Evolutionary conservation across 2,888 invertebrate species (phyloP), one percentile per base, ranked within the genome.

Genomic region (Eristalinus sepulchralis): DNA sequence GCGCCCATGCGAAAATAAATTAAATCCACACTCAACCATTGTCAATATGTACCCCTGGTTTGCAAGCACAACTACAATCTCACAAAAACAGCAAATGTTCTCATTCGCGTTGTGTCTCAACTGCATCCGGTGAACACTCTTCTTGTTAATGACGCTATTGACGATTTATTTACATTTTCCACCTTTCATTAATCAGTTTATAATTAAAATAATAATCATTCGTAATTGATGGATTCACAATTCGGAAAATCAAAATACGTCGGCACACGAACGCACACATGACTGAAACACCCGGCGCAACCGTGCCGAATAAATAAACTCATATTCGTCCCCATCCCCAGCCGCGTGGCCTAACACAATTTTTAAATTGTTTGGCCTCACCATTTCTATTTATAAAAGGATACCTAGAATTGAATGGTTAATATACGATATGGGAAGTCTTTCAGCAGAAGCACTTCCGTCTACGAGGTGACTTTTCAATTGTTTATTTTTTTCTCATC

Each of bases 341-440:
- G 47, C 70, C 80, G 60, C 67, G 8, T 67, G 67, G 60, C 80
- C 72, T 80, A 80, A 80, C 27, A 67, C 72, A 80, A 71, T 72
- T 66, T 24, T 31, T 24, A 34, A 79, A 66, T 24, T 53, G 72
- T 66, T 59, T 72, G 13, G 17, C 72, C 66, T 20, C 27, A 2
- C 24, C n/a, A 10, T 22, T 2, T 70, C 64, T 78, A 78, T 78
- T 78, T 64, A 39, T 59, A 71, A 62, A 47, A 62, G 63, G 55
- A 39, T 63, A 34, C 67, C 24, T 33, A 55, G 20, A 68, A 20
- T 13, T 8, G 47, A 47, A 53, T 34, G 36, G 62, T 8, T 62
- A n/a, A 70, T n/a, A 53, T n/a, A 13, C 39, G 27, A 10, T 34
- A 47, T 47, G 47, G 47, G 47, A 17, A 47, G 47, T 17, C 17